Conservation (phyloP, 2,113 vertebrate species). For the Dasyurus viverrinus region DNA sequence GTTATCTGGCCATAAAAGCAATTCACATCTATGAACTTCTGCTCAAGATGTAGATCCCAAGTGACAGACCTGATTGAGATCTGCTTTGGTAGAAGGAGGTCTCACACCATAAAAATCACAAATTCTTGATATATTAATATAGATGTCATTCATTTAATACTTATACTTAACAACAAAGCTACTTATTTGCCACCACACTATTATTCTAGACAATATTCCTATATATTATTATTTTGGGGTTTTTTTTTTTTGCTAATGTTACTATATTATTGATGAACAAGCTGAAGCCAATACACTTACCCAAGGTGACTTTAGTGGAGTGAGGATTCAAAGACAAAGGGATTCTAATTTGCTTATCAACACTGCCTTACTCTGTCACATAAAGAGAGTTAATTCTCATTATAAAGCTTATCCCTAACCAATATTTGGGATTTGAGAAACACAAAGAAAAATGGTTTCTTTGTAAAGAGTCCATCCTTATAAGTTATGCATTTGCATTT, state of each 20-base stretch:
- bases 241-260: background rate
- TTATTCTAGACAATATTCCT: background rate
- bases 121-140: background rate
- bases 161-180: background rate
- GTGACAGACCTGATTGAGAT: background rate
- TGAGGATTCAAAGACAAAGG: background rate
- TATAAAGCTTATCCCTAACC: background rate
- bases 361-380: background rate
- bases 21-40: background rate
- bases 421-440: background rate
- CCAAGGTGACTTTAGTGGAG: background rate
- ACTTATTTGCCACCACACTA: background rate
- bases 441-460: background rate
- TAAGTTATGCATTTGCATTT: background rate
- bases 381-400: background rate
- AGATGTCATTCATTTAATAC: background rate
- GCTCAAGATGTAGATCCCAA: background rate
- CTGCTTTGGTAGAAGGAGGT: background rate
- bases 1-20: background rate
- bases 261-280: slow-evolving; percentile 8
- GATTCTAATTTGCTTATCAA: background rate
- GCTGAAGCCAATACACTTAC: background rate
- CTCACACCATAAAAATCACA: background rate
- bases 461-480: background rate
- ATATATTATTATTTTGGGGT: background rate